These are phyloP conservation scores for Helogale parvula DNA, from an alignment of 2,113 vertebrate species.

Conservation along the genomic window DNA sequence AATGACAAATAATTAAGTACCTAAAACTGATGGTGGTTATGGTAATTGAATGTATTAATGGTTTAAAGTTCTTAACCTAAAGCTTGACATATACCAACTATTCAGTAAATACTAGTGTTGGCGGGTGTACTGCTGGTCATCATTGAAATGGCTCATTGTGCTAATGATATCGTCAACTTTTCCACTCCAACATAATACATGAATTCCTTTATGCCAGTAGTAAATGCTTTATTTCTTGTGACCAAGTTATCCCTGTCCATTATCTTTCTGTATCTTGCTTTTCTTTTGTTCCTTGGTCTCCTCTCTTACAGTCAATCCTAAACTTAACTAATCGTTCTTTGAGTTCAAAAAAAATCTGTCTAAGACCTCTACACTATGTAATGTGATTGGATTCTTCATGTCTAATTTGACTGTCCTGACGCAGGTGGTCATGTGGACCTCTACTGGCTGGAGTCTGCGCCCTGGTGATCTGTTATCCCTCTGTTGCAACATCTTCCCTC, in stretches of 20 bases:
- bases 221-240: not conserved
- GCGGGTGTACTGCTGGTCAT: not conserved
- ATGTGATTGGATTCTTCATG: not conserved
- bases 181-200: not conserved
- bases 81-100: not conserved
- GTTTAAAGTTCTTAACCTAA: not conserved
- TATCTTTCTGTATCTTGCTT: not conserved
- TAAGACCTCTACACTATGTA: fast-evolving
- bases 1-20: not conserved
- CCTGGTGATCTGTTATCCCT: not conserved
- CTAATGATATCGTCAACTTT: not conserved
- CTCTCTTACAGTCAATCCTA: not conserved
- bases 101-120: not conserved
- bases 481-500: not conserved
- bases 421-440: fast-evolving
- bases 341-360: not conserved
- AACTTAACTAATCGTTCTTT: not conserved
- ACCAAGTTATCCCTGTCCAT: not conserved
- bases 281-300: not conserved
- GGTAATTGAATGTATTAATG: not conserved
- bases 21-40: not conserved
- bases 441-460: not conserved
- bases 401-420: not conserved
- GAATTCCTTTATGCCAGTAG: not conserved
- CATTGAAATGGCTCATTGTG: not conserved